A percentile compares a stretch with the other conserved stretches of the same genome.
These are phyloP conservation scores for Copsychus sechellarum DNA, from an alignment of 2,113 vertebrate genomes.

Conservation along the genomic window DNA sequence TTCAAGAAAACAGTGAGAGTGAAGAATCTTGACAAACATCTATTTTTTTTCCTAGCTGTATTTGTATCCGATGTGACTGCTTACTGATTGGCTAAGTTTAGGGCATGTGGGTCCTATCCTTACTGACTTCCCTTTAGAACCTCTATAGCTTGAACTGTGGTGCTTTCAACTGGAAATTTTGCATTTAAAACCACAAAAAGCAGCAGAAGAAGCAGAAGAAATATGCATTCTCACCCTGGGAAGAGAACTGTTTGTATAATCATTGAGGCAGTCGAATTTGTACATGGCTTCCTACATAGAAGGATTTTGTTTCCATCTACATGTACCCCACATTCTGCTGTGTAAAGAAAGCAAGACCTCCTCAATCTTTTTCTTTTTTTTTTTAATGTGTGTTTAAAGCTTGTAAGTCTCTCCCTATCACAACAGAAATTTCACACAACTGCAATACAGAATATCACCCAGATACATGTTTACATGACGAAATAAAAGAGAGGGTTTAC, in stretches of 20 bases:
- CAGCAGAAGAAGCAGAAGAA: not conserved
- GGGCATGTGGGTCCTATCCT: not conserved
- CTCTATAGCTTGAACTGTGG: not conserved
- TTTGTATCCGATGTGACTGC: not conserved
- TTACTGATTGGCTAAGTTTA: not conserved
- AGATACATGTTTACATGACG: not conserved
- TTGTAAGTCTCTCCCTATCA: not conserved
- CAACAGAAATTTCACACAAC: not conserved
- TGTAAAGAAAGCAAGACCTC: not conserved
- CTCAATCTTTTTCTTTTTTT: not conserved
- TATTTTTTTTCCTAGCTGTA: not conserved
- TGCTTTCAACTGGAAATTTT: not conserved
- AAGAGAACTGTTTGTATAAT: not conserved
- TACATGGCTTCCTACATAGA: not conserved
- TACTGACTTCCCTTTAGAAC: not conserved
- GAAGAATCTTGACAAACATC: not conserved
- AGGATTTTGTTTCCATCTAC: not conserved
- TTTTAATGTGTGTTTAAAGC: not conserved
- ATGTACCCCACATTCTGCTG: not conserved
- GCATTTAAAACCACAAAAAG: not conserved
- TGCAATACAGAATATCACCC: not conserved
- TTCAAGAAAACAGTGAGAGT: not conserved
- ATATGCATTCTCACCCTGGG: not conserved
- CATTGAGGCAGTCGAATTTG: not conserved
- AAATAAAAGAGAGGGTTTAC: not conserved